These are phyloP conservation scores for Allacma fusca DNA, from an alignment of 2,888 invertebrate species.

Conservation along the genomic window DNA sequence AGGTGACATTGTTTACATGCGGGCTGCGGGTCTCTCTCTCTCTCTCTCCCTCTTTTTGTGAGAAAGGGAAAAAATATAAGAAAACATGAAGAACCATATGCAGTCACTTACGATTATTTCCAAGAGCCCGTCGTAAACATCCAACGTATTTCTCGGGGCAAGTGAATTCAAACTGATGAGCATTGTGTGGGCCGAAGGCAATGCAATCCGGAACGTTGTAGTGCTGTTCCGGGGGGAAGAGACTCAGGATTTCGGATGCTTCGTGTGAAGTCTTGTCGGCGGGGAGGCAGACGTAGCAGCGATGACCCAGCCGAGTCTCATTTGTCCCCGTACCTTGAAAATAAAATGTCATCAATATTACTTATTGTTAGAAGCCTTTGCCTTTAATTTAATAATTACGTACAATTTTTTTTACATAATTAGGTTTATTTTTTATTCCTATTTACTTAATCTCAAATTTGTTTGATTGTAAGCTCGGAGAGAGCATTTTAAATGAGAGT, in stretches of 20 bases:
- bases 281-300: slow-evolving; percentile 40
- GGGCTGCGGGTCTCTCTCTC: too few species aligned
- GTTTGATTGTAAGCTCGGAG: too few species aligned
- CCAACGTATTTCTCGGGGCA: slow-evolving; percentile 34
- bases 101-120: slow-evolving; percentile 39
- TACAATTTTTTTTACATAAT: too few species aligned
- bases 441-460: too few species aligned
- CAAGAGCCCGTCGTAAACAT: slow-evolving; percentile 32
- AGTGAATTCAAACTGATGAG: slow-evolving; percentile 42
- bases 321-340: background rate
- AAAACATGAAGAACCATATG: background rate
- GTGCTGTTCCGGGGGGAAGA: slow-evolving; percentile 28
- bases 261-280: slow-evolving; percentile 37
- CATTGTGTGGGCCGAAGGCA: slow-evolving; percentile 39
- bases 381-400: too few species aligned
- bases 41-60: too few species aligned
- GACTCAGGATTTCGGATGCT: slow-evolving; percentile 29
- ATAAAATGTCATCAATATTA: too few species aligned
- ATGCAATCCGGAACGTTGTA: slow-evolving; percentile 30
- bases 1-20: too few species aligned
- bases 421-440: too few species aligned
- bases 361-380: too few species aligned
- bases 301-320: background rate
- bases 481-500: too few species aligned
- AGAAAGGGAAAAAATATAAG: background rate